A percentile compares a stretch with the other conserved stretches of the same genome.
Conservation (phyloP, 2,113 vertebrate species). For the Dolichallabes microphthalmus region DNA sequence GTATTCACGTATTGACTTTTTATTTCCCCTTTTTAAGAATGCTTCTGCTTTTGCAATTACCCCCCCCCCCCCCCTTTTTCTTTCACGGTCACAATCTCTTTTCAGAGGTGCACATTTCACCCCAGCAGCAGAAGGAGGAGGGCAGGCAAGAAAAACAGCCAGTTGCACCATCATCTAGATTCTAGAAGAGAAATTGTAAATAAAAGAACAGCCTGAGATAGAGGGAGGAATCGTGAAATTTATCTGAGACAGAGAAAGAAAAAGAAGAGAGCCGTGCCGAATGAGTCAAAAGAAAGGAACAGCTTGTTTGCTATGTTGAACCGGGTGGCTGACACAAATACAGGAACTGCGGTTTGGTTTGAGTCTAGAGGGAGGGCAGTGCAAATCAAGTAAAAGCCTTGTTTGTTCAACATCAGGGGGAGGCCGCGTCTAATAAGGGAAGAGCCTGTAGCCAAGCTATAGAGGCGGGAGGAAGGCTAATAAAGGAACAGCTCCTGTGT, state of each 20-base stretch:
- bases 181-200: slow-evolving; percentile 53
- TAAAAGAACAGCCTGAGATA: slow-evolving; percentile 51
- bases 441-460: slow-evolving; percentile 47
- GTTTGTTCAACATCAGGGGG: slow-evolving; percentile 48
- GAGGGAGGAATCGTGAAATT: slow-evolving; percentile 45
- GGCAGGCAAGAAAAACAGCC: slow-evolving; percentile 25
- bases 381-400: slow-evolving; percentile 53
- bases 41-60: neutral
- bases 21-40: slow-evolving; percentile 27
- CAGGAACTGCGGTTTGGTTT: slow-evolving; percentile 55
- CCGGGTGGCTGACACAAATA: slow-evolving; percentile 50
- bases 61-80: neutral
- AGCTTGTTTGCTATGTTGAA: slow-evolving; percentile 57
- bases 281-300: slow-evolving; percentile 50
- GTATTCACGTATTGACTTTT: slow-evolving; percentile 45
- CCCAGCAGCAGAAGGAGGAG: neutral
- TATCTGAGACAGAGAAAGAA: slow-evolving; percentile 38
- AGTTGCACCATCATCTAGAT: slow-evolving; percentile 19
- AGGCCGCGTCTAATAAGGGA: slow-evolving; percentile 41
- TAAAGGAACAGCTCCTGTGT: slow-evolving; percentile 49
- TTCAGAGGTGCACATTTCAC: neutral
- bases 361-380: slow-evolving; percentile 46
- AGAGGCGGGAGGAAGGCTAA: slow-evolving; percentile 42
- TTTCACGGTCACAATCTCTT: neutral
- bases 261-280: slow-evolving; percentile 16